Conservation (phyloP, 2,113 vertebrate genomes). For the Hydrochoerus hydrochaeris region DNA sequence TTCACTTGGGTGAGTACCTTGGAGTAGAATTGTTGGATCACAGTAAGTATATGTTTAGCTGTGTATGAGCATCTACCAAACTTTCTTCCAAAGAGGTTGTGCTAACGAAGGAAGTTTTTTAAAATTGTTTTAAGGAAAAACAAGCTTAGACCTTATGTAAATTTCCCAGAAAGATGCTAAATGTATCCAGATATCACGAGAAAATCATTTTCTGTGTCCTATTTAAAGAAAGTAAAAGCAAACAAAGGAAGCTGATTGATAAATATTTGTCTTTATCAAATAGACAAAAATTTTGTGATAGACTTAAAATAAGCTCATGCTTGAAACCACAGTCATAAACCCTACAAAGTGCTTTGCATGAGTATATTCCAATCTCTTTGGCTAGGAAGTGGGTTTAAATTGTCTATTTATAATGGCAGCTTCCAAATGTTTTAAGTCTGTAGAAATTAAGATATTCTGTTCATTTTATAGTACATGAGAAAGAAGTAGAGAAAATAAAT, state of each 20-base stretch:
- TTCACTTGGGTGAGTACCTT: constrained; percentile 44
- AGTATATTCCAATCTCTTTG: not conserved
- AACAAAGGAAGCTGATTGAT: constrained; percentile 59
- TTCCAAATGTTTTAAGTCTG: constrained; percentile 24
- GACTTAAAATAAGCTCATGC: constrained; percentile 33
- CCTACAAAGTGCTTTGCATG: not conserved
- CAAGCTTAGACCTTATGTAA: constrained; percentile 23
- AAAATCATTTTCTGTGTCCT: constrained; percentile 66
- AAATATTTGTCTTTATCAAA: constrained; percentile 56
- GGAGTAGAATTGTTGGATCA: not conserved
- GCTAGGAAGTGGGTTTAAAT: constrained; percentile 17
- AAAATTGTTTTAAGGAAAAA: constrained; percentile 40
- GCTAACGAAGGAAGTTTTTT: not conserved
- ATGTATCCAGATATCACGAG: constrained; percentile 59
- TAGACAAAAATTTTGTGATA: constrained; percentile 38
- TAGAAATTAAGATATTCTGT: constrained; percentile 53
- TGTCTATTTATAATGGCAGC: not conserved
- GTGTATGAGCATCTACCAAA: constrained; percentile 12
- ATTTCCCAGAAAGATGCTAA: constrained; percentile 65
- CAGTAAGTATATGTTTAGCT: not conserved
- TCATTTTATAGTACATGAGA: constrained; percentile 26
- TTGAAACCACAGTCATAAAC: constrained; percentile 47
- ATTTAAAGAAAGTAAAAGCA: constrained; percentile 63
- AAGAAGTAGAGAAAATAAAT: constrained; percentile 20
- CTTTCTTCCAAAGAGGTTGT: constrained; percentile 36